Conservation (phyloP, 2,113 vertebrate species). For the Edolisoma coerulescens region DNA sequence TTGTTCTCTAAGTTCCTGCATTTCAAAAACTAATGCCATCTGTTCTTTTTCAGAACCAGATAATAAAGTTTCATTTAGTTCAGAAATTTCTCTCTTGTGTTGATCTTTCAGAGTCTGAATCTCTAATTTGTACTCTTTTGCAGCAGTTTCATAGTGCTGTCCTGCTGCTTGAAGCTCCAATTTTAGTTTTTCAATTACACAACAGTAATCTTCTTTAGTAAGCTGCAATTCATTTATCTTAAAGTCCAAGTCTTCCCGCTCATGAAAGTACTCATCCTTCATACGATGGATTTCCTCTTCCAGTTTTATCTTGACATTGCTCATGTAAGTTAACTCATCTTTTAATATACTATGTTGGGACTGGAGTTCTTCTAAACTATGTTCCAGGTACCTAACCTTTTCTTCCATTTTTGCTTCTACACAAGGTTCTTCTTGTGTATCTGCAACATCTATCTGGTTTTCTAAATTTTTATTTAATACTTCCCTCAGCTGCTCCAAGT, state of each 20-base stretch:
- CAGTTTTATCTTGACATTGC: constrained; percentile 87
- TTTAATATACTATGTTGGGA: constrained; percentile 88
- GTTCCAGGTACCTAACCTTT: constrained; percentile 70
- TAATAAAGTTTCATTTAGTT: constrained; percentile 65
- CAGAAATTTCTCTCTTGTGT: constrained; percentile 68
- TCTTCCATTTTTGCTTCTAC: constrained; percentile 63
- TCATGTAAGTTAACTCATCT: constrained; percentile 89
- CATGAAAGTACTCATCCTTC: constrained; percentile 87
- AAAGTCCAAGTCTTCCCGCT: constrained; percentile 93
- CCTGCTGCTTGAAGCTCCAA: constrained; percentile 59
- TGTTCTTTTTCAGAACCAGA: constrained; percentile 72
- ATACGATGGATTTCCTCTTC: constrained; percentile 83
- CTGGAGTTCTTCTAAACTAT: constrained; percentile 80
- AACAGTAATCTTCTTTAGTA: constrained; percentile 79
- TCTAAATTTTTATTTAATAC: constrained; percentile 29
- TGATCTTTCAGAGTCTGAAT: constrained; percentile 61
- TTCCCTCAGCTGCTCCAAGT: constrained; percentile 47
- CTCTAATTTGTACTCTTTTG: constrained; percentile 64
- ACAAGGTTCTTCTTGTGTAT: neutral
- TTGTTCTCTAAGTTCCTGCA: constrained; percentile 73
- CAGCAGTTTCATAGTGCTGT: neutral
- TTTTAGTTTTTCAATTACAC: constrained; percentile 73
- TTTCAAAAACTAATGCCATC: constrained; percentile 66
- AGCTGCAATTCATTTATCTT: constrained; percentile 94
- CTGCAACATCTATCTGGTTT: neutral